Evolutionary conservation across 2,113 vertebrate species (phyloP), one percentile per base, ranked within the genome.

Genomic region (Cephalopterus ornatus): DNA sequence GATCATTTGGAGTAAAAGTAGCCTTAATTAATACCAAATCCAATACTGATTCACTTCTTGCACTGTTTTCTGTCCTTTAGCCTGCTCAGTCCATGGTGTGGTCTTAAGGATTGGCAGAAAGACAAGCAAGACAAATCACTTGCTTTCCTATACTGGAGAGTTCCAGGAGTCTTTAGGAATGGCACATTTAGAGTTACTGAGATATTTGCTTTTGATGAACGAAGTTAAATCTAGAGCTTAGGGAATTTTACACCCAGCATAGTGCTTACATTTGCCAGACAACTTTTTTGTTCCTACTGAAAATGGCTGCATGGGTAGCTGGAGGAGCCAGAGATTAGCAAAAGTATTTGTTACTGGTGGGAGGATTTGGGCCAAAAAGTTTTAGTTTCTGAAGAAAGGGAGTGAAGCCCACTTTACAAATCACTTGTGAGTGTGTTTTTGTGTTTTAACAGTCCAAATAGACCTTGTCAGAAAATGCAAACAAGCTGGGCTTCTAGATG

Each of bases 391-490:
- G 72, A 65, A 80, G 75, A 1, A 4, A 41, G 24, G 1, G 6
- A 66, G 56, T 39, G 5, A 73, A 80, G 41, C 41, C 12, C 2
- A 0, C 44, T 82, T 65, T 20, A 22, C 52, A 81, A 72, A 35
- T 41, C 14, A 27, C 26, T 35, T 49, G 19, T 15, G 6, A 65
- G 22, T 47, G 20, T 8, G 11, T 28, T 59, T 61, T 68, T 96
- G 16, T 96, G 62, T 97, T 78, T 95, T 42, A 56, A 77, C 91
- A 97, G 96, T 84, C 59, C 97, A 39, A 84, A 94, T 85, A 94
- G 94, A 96, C 71, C 96, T 98, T 28, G 92, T 98, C 49, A 98
- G 96, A 91, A 98, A 98, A 87, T 98, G 97, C 94, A 98, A 98
- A 76, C 88, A 97, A 85, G 98, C 97, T 2, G 98, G 98, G 39